Conservation (phyloP, 2,888 invertebrate species). For the Cancer borealis region DNA sequence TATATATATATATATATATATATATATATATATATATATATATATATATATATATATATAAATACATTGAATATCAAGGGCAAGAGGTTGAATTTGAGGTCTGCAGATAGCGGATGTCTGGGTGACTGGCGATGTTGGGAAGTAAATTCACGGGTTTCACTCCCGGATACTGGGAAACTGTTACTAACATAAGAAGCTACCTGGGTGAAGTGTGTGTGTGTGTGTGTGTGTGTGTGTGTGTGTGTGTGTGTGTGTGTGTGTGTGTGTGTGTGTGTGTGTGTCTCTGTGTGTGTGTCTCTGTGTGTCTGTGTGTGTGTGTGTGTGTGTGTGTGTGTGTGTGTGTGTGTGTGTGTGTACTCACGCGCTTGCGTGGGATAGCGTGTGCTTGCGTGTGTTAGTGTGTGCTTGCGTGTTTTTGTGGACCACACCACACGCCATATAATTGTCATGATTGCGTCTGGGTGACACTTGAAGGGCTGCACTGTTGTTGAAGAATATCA, state of each 20-base stretch:
- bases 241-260: slow-evolving; percentile 38
- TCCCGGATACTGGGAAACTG: not conserved
- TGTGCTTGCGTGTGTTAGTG: not conserved
- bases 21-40: not conserved
- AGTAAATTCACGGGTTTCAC: not conserved
- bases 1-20: not conserved
- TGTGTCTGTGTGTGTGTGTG: not conserved
- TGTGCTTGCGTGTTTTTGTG: not conserved
- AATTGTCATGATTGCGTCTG: not conserved
- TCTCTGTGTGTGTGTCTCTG: not conserved
- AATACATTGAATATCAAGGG: not conserved
- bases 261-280: slow-evolving; percentile 3
- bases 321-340: not conserved
- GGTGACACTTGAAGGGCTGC: no score
- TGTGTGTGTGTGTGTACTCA: not conserved
- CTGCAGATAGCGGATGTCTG: not conserved
- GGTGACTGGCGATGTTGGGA: slow-evolving; percentile 10
- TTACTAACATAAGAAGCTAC: not conserved
- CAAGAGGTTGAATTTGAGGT: not conserved
- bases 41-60: not conserved
- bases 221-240: slow-evolving; percentile 39
- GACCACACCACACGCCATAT: not conserved
- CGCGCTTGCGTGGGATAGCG: not conserved
- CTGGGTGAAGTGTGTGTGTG: not conserved
- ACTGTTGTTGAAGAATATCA: no score